Conservation (phyloP, 1,140 invertebrate species). For the Melipona quadrifasciata region DNA sequence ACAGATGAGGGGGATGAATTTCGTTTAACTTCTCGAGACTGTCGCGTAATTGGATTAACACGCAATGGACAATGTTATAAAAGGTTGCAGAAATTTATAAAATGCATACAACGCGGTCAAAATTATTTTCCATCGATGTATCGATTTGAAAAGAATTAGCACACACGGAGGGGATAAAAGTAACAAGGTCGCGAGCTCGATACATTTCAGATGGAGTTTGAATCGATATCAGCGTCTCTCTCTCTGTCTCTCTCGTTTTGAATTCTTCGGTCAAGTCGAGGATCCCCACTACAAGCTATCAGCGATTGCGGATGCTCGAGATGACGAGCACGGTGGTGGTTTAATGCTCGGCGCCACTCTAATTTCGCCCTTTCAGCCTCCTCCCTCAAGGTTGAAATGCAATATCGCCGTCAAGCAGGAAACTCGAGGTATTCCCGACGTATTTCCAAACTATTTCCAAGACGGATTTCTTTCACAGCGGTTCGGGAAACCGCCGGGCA, state of each 20-base stretch:
- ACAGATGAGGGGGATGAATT: no score
- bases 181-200: neutral
- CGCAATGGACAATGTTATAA: no score
- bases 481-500: neutral
- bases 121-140: neutral
- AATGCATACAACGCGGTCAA: no score
- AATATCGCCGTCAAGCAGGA: slow-evolving; percentile 71
- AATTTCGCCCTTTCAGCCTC: slow-evolving; percentile 68
- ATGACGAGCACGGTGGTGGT: slow-evolving; percentile 42
- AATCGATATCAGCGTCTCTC: slow-evolving; percentile 8
- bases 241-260: slow-evolving; percentile 7
- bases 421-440: slow-evolving; percentile 70
- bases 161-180: neutral
- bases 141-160: neutral
- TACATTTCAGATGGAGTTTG: neutral
- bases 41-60: no score
- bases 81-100: no score
- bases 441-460: slow-evolving; percentile 73
- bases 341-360: slow-evolving; percentile 56
- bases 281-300: slow-evolving; percentile 44
- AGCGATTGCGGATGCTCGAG: slow-evolving; percentile 55
- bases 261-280: slow-evolving; percentile 2
- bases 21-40: no score
- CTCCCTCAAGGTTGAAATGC: slow-evolving; percentile 61
- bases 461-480: slow-evolving; percentile 38